These are phyloP conservation scores for Boleophthalmus pectinirostris DNA, from an alignment of 2,113 vertebrate species.

Conservation along the genomic window DNA sequence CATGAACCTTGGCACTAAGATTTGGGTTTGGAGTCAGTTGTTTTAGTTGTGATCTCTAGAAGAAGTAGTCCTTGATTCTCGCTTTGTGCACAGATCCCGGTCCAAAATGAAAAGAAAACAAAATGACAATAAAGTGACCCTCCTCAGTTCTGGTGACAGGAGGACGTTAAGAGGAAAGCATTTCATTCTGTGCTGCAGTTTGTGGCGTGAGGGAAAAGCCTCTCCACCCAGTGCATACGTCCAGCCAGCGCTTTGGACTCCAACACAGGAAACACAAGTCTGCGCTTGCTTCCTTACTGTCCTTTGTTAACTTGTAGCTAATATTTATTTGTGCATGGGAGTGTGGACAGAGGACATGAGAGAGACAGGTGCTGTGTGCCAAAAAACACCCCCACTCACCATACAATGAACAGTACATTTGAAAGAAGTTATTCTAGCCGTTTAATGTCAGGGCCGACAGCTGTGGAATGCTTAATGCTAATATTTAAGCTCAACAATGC, in stretches of 20 bases:
- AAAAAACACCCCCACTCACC: slow-evolving; percentile 4
- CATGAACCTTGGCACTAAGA: slow-evolving; percentile 91
- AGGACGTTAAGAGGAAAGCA: slow-evolving; percentile 19
- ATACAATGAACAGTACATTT: slow-evolving; percentile 11
- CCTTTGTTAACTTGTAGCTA: slow-evolving; percentile 52
- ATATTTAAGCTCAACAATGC: slow-evolving; percentile 9
- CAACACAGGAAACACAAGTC: slow-evolving; percentile 79
- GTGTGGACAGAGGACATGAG: slow-evolving; percentile 62
- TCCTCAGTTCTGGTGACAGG: slow-evolving; percentile 57
- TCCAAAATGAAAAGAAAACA: slow-evolving; percentile 41
- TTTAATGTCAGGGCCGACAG: slow-evolving; percentile 9
- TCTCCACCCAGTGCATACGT: slow-evolving; percentile 52
- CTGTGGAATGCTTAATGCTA: slow-evolving; percentile 7
- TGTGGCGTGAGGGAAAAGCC: slow-evolving; percentile 59
- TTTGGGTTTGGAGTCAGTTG: slow-evolving; percentile 76
- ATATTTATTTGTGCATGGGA: slow-evolving; percentile 75
- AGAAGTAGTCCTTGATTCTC: slow-evolving; percentile 57
- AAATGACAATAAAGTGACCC: slow-evolving; percentile 28
- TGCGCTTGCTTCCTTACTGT: slow-evolving; percentile 76
- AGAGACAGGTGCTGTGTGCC: slow-evolving; percentile 27
- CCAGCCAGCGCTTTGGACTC: slow-evolving; percentile 42
- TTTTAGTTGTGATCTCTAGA: slow-evolving; percentile 57
- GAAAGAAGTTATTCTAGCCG: not conserved
- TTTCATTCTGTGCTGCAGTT: slow-evolving; percentile 65
- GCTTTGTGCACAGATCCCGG: slow-evolving; percentile 76